Base-by-base conservation (phyloP, 1,140 invertebrate species). In the Chironomus striatipennis region DNA sequence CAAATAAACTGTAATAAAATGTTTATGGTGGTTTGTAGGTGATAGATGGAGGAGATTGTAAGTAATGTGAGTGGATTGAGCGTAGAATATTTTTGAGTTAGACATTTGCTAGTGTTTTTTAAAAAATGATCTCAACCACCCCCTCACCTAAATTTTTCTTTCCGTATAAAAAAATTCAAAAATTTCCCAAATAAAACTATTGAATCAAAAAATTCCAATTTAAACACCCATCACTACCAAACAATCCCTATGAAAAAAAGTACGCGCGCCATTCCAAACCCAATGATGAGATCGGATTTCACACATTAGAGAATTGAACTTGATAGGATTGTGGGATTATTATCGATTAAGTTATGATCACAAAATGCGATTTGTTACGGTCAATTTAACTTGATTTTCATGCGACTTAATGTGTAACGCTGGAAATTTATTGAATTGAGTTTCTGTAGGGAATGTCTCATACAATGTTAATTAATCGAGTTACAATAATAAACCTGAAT, bases 1-100 rank as follows among this genome's bases (percentile, higher is more conserved):
- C 65, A 18, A 70, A 70, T 70, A 70, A 70, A 70, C 20, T 20
- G 65, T 70, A 20, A 21, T 70, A 70, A 70, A 70, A 70, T 70
- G 20, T 70, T 70, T 70, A 70, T 70, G n/a, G 12, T 7, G 47
- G 24, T 34, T 2, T 34, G 24, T 34, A 34, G 24, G 24, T n/a
- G n/a, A n/a, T n/a, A n/a, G n/a, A n/a, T n/a, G n/a, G n/a, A n/a
- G n/a, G n/a, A n/a, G n/a, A n/a, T n/a, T n/a, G n/a, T n/a, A n/a
- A n/a, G n/a, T n/a, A n/a, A 57, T 15, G 12, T 15, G 47, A 15
- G 15, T 57, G 15, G 47, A 57, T 12, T 10, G 1, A 57, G 12
- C n/a, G n/a, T n/a, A n/a, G n/a, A n/a, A n/a, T n/a, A n/a, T n/a
- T n/a, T n/a, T n/a, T n/a, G n/a, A n/a, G n/a, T n/a, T n/a, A n/a